Conservation (phyloP, 2,797 vertebrate species). For the Phyllotis vaccarum region DNA sequence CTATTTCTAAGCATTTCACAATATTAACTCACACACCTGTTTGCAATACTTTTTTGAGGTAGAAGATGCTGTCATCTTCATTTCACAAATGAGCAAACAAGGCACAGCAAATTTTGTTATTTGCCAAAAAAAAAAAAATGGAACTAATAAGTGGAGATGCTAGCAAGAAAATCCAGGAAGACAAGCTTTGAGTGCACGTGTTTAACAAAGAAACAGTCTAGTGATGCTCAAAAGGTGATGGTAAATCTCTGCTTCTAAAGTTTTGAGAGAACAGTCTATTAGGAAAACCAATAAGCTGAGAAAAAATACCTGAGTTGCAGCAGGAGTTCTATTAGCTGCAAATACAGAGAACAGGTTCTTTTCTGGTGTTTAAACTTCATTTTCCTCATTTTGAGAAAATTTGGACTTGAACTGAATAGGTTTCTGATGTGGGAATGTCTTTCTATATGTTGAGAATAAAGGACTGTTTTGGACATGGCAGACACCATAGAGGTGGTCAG, state of each 20-base stretch:
- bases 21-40: background rate
- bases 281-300: background rate
- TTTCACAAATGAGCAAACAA: constrained; percentile 59
- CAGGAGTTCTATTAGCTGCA: background rate
- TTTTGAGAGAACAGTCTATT: background rate
- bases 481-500: no score
- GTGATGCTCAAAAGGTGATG: constrained; percentile 11
- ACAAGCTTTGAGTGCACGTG: background rate
- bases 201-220: constrained; percentile 16
- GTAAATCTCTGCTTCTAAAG: background rate
- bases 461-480: no score
- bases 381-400: background rate
- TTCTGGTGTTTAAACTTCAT: background rate
- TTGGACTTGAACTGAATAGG: background rate
- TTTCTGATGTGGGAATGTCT: no score
- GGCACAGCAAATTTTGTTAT: background rate
- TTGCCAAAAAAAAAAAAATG: constrained; percentile 19
- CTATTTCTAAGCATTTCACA: background rate
- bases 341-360: background rate
- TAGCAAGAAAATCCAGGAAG: constrained; percentile 34
- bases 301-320: background rate
- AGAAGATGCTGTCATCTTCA: constrained; percentile 3
- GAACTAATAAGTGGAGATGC: background rate
- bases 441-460: no score
- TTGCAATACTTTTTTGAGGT: background rate